Base-by-base conservation (phyloP, 2,888 invertebrate genomes). In the Koerneria pararmatus region DNA sequence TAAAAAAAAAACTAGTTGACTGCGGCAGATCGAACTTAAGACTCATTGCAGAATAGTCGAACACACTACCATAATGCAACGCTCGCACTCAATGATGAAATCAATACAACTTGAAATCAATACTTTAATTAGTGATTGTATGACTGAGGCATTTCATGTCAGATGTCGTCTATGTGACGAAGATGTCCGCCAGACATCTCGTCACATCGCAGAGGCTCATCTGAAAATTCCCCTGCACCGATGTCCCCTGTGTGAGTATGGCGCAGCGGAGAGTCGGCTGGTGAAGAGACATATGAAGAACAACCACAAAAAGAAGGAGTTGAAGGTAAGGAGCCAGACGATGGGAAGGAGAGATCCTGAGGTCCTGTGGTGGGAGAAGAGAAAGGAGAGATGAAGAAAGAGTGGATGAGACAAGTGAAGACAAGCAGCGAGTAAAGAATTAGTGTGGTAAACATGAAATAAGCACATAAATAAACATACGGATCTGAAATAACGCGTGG, bases 171-270 rank as follows among this genome's bases (percentile, higher is more conserved):
- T 77, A 8, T 77, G 77, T 61, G 71, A 71, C 27, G 67, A 71
- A 46, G 75, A 78, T 41, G 77, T 77, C 22, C 72, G 77, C 19
- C 77, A 77, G 67, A 77, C 77, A 6, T 74, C 74, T 11, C 66
- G 77, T n/a, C 77, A 77, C 66, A 77, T 77, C 41, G 77, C 77
- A 22, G 73, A 75, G 51, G 65, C 51, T 4, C 77, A 77, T 57
- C 65, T 77, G 59, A 65, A 69, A 49, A 77, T 77, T 46, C 70
- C 72, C 22, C 70, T 77, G 5, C 77, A 77, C 54, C 74, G 73
- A 53, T 77, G 77, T 58, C 77, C 77, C 2, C 61, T 78, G 27
- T 77, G 77, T 63, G 71, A 72, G 31, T 77, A 78, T 59, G 77
- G 77, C 5, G 77, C 77, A 11, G 71, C 77, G 1, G 77, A 77